Evolutionary conservation across 1,140 invertebrate species (phyloP).

Genomic region (Ceratina japonica): DNA sequence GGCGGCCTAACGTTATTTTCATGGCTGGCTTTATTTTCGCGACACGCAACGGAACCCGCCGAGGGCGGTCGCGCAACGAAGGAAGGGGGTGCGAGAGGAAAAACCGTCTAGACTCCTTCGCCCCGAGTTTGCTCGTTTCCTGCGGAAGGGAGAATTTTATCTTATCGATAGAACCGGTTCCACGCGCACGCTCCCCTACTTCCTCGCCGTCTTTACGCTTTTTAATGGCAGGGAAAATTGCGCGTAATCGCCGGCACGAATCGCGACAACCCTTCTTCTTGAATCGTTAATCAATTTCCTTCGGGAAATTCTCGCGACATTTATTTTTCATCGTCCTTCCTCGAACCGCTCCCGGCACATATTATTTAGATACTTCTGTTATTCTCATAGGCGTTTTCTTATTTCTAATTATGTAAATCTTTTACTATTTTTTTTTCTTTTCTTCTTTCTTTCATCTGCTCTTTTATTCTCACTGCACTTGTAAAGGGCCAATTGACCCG

Average conservation of each 20-base stretch:
- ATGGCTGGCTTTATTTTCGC: constrained; percentile 45
- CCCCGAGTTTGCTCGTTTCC: constrained; percentile 24
- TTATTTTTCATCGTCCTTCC: no score
- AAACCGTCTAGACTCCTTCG: constrained; percentile 55
- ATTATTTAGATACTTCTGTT: no score
- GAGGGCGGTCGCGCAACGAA: constrained; percentile 1
- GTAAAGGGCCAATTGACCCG: no score
- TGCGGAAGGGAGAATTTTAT: constrained; percentile 33
- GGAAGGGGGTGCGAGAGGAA: constrained; percentile 14
- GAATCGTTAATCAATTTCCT: constrained; percentile 21
- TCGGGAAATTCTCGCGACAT: constrained; percentile 21
- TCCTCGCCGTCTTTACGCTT: constrained; percentile 28
- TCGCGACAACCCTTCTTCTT: constrained; percentile 2
- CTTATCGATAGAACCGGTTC: constrained; percentile 44
- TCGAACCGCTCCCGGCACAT: no score
- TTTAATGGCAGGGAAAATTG: constrained; percentile 52
- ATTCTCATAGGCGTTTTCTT: no score
- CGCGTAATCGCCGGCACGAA: constrained; percentile 36
- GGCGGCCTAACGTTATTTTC: constrained; percentile 58
- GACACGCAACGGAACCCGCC: constrained; percentile 6
- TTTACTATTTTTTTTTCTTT: no score
- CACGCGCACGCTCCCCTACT: neutral
- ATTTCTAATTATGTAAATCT: no score
- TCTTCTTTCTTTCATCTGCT: no score
- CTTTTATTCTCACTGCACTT: no score